phyloP scores from a whole-genome alignment of 2,797 vertebrate species.

The Aulostomus chinensis region DNA sequence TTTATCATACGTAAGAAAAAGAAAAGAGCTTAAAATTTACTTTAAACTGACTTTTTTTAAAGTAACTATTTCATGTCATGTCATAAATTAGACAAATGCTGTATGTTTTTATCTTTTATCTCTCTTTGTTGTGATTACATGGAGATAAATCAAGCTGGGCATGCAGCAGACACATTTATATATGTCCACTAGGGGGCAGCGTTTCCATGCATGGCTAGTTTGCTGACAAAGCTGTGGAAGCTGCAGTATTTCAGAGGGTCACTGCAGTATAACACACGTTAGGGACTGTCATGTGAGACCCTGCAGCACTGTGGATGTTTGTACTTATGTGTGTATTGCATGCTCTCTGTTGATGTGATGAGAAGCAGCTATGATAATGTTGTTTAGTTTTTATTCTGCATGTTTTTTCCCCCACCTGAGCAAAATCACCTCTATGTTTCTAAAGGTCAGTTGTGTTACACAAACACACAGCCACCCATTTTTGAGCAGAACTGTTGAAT shows the following conservation, averaged over 20 bases:
- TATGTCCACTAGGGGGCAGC: constrained; percentile 71
- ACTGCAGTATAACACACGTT: constrained; percentile 70
- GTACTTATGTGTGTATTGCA: neutral
- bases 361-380: neutral
- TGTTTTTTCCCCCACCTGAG: constrained; percentile 1
- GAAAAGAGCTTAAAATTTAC: constrained; percentile 12
- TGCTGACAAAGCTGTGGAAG: constrained; percentile 58
- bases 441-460: constrained; percentile 22
- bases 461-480: neutral
- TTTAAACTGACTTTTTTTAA: constrained; percentile 9
- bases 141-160: neutral
- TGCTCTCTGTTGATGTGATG: constrained; percentile 7
- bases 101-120: neutral
- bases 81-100: neutral
- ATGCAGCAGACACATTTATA: constrained; percentile 9
- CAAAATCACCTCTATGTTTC: constrained; percentile 5
- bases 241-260: constrained; percentile 72
- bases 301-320: constrained; percentile 63
- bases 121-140: neutral
- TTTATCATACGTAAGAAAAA: constrained; percentile 81
- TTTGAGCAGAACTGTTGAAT: neutral
- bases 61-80: constrained; percentile 16
- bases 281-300: constrained; percentile 41
- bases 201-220: constrained; percentile 31
- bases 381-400: neutral